These are phyloP conservation scores for Sardina pilchardus DNA, from an alignment of 2,113 vertebrate species.

Conservation along the genomic window DNA sequence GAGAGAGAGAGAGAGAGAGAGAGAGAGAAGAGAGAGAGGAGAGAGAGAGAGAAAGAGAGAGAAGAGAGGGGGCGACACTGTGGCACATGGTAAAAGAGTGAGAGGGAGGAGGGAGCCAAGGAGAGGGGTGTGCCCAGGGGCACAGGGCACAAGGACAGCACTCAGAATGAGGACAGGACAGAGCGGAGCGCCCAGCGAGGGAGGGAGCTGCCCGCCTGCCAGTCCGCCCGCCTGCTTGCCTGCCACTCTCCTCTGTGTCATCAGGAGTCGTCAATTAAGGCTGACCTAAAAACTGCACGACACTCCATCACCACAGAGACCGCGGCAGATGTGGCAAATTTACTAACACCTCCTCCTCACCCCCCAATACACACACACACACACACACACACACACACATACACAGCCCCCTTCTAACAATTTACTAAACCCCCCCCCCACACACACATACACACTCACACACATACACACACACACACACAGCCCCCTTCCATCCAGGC, in stretches of 20 bases:
- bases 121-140: neutral
- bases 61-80: neutral
- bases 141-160: neutral
- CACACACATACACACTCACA: slow-evolving; percentile 41
- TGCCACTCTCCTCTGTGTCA: slow-evolving; percentile 46
- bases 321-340: no score
- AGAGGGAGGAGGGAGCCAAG: neutral
- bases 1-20: neutral
- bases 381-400: slow-evolving; percentile 15
- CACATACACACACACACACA: slow-evolving; percentile 18
- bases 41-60: neutral
- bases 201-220: no score
- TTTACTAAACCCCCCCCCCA: no score
- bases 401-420: neutral
- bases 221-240: neutral
- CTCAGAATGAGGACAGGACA: neutral
- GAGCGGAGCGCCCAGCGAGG: neutral
- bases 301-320: slow-evolving; percentile 18
- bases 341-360: neutral
- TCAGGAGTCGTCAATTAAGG: slow-evolving; percentile 64
- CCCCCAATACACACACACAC: slow-evolving; percentile 12
- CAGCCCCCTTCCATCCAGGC: neutral
- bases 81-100: neutral
- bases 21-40: neutral
- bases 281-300: slow-evolving; percentile 69